Conservation (phyloP, 2,888 invertebrate genomes). For the Amphimallon solstitiale region DNA sequence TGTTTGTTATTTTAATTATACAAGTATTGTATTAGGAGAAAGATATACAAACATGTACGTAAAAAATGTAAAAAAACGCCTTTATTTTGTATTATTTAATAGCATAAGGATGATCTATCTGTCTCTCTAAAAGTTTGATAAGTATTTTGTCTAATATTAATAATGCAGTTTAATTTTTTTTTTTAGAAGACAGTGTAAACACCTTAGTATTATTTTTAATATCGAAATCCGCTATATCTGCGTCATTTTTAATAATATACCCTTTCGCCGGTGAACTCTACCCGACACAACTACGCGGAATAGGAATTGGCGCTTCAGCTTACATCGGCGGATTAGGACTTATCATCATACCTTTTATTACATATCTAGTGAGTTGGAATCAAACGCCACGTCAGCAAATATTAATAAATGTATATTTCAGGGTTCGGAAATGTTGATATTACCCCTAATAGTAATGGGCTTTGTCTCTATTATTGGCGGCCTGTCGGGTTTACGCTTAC, state of each 20-base stretch:
- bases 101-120: too few species aligned
- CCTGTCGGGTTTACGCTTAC: slow-evolving; percentile 79
- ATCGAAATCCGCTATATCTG: slow-evolving; percentile 90
- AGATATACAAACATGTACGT: too few species aligned
- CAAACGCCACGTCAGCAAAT: not conserved
- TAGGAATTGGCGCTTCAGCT: slow-evolving; percentile 91
- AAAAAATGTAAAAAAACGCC: too few species aligned
- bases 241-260: slow-evolving; percentile 90
- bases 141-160: too few species aligned
- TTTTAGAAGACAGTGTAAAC: slow-evolving; percentile 73
- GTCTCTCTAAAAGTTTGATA: too few species aligned
- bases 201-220: slow-evolving; percentile 81
- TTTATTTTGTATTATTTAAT: too few species aligned
- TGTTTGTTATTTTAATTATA: too few species aligned
- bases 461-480: slow-evolving; percentile 84
- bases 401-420: slow-evolving; percentile 56
- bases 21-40: too few species aligned
- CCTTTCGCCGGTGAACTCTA: slow-evolving; percentile 93
- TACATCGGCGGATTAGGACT: slow-evolving; percentile 90
- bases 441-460: slow-evolving; percentile 88
- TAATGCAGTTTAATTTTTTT: not conserved
- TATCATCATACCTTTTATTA: slow-evolving; percentile 90
- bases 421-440: slow-evolving; percentile 85
- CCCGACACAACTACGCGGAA: slow-evolving; percentile 87
- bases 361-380: slow-evolving; percentile 78